A percentile compares a stretch with the other conserved stretches of the same genome.
Conservation (phyloP, 2,888 invertebrate species). For the Rotaria socialis region DNA sequence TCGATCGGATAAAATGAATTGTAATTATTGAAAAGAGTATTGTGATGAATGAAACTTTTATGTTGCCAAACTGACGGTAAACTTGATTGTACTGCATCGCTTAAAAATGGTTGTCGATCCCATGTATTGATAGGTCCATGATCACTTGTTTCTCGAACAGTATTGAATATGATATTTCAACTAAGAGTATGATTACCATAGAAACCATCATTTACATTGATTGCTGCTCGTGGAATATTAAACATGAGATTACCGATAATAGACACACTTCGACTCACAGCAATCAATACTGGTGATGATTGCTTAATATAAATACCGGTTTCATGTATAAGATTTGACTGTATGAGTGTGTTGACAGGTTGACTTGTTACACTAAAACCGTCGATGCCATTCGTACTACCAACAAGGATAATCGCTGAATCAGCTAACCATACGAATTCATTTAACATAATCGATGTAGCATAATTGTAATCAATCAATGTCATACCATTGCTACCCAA, state of each 20-base stretch:
- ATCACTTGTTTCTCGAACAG: slow-evolving; percentile 20
- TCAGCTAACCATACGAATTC: slow-evolving; percentile 24
- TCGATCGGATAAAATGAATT: background rate
- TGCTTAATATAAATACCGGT: slow-evolving; percentile 13
- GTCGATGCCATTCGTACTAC: background rate
- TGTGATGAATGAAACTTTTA: background rate
- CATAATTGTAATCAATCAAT: background rate
- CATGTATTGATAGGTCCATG: slow-evolving; percentile 21
- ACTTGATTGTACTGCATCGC: background rate
- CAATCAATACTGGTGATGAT: slow-evolving; percentile 6
- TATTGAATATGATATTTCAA: background rate
- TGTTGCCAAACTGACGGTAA: slow-evolving; percentile 25
- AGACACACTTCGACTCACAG: background rate
- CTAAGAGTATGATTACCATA: slow-evolving; percentile 27
- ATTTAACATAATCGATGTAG: background rate
- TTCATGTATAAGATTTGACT: slow-evolving; percentile 13
- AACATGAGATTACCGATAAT: background rate
- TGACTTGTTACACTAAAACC: slow-evolving; percentile 28
- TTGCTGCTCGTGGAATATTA: background rate
- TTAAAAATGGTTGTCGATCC: slow-evolving; percentile 21
- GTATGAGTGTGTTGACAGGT: background rate
- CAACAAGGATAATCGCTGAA: slow-evolving; percentile 14
- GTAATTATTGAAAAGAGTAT: background rate
- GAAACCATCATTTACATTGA: slow-evolving; percentile 15
- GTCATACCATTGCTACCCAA: slow-evolving; percentile 15